Conservation (phyloP, 1,140 invertebrate species). For the Protaetia brevitarsis region DNA sequence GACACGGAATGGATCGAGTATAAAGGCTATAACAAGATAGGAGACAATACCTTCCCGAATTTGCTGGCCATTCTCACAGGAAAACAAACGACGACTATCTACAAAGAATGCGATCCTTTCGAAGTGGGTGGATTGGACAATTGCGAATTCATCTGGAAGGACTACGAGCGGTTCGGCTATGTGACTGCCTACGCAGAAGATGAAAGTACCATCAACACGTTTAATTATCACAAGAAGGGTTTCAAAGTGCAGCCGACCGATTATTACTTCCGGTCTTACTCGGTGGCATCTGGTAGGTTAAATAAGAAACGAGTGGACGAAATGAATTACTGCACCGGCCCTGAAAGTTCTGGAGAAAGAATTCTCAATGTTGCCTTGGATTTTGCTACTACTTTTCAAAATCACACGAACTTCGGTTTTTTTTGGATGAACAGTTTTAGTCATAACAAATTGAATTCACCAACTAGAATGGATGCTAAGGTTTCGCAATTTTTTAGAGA, state of each 20-base stretch:
- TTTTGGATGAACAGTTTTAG: conserved; percentile 68
- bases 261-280: conserved; percentile 70
- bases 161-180: conserved; percentile 58
- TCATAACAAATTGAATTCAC: conserved; percentile 60
- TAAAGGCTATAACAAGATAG: conserved; percentile 65
- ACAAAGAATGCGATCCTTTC: conserved; percentile 54
- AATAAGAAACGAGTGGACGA: conserved; percentile 44
- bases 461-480: conserved; percentile 55
- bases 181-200: conserved; percentile 66
- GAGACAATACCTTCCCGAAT: conserved; percentile 81
- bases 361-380: conserved; percentile 58
- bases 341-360: conserved; percentile 53
- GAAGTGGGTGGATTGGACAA: conserved; percentile 51
- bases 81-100: conserved; percentile 51
- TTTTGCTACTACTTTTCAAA: conserved; percentile 57
- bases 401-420: conserved; percentile 60
- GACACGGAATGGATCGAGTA: conserved; percentile 52
- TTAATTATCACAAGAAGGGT: conserved; percentile 63
- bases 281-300: conserved; percentile 59
- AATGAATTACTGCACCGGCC: conserved; percentile 53
- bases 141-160: conserved; percentile 64
- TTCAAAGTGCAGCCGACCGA: conserved; percentile 68
- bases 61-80: conserved; percentile 74
- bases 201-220: conserved; percentile 57
- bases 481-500: conserved; percentile 52